Evolutionary conservation across 1,140 invertebrate genomes (phyloP).

Genomic region (Globodera ellingtonae): DNA sequence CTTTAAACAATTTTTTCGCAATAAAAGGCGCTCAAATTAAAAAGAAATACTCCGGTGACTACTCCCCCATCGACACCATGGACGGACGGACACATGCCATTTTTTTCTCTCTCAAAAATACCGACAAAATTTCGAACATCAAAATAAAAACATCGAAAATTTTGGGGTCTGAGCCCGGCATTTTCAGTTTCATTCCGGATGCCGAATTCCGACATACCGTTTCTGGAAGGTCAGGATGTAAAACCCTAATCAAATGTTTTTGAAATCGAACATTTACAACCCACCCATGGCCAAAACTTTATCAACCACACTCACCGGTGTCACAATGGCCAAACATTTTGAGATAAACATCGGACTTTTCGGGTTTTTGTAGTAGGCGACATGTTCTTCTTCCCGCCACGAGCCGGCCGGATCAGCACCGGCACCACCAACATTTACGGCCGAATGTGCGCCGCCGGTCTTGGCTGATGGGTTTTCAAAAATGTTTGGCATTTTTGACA

Average conservation of each 20-base stretch:
- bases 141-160: too few relatives aligned
- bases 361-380: constrained; percentile 35
- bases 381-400: constrained; percentile 37
- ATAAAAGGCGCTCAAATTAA: not conserved
- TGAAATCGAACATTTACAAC: too few relatives aligned
- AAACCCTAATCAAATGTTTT: too few relatives aligned
- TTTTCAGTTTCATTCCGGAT: too few relatives aligned
- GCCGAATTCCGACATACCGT: too few relatives aligned
- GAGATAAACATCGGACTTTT: constrained; percentile 27
- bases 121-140: too few relatives aligned
- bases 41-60: not conserved
- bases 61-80: not conserved
- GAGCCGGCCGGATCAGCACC: not conserved
- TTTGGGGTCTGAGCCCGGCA: too few relatives aligned
- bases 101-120: too few relatives aligned
- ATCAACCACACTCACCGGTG: constrained; percentile 22
- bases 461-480: not conserved
- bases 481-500: not conserved
- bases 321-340: constrained; percentile 39
- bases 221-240: too few relatives aligned
- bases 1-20: not conserved
- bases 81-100: too few relatives aligned
- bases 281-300: constrained; percentile 64
- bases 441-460: constrained; percentile 8
- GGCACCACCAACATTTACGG: not conserved